Evolutionary conservation across 2,888 invertebrate species (phyloP).

Genomic region (Cordilura impudica): DNA sequence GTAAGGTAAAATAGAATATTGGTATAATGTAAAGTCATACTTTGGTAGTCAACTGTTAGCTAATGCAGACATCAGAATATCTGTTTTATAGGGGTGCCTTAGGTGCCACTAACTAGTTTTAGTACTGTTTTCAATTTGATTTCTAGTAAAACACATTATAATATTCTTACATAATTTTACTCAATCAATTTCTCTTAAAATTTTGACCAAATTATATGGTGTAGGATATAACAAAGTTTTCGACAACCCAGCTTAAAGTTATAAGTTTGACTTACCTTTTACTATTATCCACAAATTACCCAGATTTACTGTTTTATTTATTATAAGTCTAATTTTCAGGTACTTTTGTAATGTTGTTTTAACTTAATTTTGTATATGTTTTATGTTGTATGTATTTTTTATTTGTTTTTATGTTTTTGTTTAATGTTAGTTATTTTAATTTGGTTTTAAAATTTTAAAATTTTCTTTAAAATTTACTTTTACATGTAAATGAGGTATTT

Average conservation of each 20-base stretch:
- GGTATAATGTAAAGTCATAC: too few species aligned
- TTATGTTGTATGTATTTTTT: neutral
- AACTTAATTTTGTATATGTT: neutral
- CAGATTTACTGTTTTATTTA: slow-evolving; percentile 69
- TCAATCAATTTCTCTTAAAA: too few species aligned
- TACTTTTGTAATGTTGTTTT: slow-evolving; percentile 42
- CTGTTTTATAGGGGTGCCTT: too few species aligned
- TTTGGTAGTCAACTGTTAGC: too few species aligned
- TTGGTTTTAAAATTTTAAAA: neutral
- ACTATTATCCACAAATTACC: slow-evolving; percentile 75
- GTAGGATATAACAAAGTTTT: slow-evolving; percentile 14
- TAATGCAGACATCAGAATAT: too few species aligned
- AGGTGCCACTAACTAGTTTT: too few species aligned
- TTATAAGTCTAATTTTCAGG: slow-evolving; percentile 52
- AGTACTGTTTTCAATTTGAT: too few species aligned
- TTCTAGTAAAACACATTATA: too few species aligned
- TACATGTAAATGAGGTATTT: slow-evolving; percentile 60
- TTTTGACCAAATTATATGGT: too few species aligned
- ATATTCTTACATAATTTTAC: too few species aligned
- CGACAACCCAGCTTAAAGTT: neutral
- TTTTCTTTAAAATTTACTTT: slow-evolving; percentile 1
- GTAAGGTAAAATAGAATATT: too few species aligned
- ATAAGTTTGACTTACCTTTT: slow-evolving; percentile 69
- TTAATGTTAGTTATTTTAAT: slow-evolving; percentile 6
- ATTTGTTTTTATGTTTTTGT: neutral